Conservation (phyloP, 2,888 invertebrate genomes). For the Chloroclystis v-ata region DNA sequence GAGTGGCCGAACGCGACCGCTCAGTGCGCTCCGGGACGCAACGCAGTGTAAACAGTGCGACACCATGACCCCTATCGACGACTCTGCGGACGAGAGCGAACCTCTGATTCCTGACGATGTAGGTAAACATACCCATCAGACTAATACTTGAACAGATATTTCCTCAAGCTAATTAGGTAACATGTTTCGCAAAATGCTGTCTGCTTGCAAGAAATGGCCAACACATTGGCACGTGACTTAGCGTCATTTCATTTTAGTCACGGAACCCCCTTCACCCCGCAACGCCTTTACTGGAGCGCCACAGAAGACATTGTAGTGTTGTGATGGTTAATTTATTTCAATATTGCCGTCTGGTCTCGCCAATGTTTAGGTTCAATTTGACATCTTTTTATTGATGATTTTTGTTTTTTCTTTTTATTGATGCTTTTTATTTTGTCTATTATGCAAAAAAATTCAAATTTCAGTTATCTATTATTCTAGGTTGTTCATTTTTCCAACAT, state of each 20-base stretch:
- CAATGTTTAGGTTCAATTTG: background rate
- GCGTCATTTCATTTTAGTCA: conserved; percentile 19
- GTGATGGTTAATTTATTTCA: conserved; percentile 5
- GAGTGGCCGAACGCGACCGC: conserved; percentile 1
- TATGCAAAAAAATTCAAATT: no score
- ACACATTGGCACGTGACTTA: conserved; percentile 32
- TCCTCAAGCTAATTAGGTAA: background rate
- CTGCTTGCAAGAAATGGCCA: conserved; percentile 19
- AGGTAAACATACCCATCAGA: conserved; percentile 36
- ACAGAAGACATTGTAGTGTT: no score
- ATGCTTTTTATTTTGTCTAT: no score
- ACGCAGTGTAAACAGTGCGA: conserved; percentile 22
- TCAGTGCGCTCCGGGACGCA: conserved; percentile 21
- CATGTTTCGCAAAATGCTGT: background rate
- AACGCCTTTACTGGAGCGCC: background rate
- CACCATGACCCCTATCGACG: conserved; percentile 26
- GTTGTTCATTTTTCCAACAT: no score
- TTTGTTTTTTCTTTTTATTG: no score
- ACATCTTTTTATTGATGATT: background rate
- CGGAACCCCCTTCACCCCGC: background rate
- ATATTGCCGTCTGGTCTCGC: conserved; percentile 11
- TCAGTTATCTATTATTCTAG: no score
- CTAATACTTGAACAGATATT: no score
- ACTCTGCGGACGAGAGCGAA: conserved; percentile 37
- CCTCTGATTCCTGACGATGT: conserved; percentile 44